Evolutionary conservation across 2,888 invertebrate species (phyloP).

Genomic region (Melieria picta): DNA sequence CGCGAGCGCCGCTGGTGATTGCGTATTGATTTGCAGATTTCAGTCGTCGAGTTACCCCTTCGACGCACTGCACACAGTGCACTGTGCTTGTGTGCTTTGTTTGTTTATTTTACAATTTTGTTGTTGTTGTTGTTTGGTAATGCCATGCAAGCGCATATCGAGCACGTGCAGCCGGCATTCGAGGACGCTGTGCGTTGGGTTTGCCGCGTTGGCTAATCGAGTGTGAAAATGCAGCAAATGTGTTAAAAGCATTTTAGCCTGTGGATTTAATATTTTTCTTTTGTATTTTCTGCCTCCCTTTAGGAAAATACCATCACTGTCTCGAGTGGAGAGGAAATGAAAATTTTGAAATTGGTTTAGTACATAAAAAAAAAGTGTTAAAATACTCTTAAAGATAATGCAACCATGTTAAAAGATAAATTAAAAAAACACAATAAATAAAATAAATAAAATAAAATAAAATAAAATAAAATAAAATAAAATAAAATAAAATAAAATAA

Average conservation of each 20-base stretch:
- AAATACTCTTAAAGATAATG: too few relatives aligned
- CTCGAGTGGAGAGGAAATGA: neutral
- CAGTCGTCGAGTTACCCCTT: neutral
- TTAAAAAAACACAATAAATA: too few relatives aligned
- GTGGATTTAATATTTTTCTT: conserved; percentile 15
- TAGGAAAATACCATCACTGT: too few relatives aligned
- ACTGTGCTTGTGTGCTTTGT: neutral
- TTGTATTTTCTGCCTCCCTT: neutral
- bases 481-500: too few relatives aligned
- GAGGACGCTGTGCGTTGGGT: neutral
- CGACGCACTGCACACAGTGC: neutral
- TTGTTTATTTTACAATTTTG: conserved; percentile 1
- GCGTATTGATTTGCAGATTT: conserved; percentile 24
- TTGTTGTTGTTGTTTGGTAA: conserved; percentile 22
- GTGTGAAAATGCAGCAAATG: conserved; percentile 27
- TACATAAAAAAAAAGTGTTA: too few relatives aligned
- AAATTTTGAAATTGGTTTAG: too few relatives aligned
- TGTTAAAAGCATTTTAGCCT: conserved; percentile 20
- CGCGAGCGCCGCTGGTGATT: neutral
- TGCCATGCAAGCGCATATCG: conserved; percentile 25
- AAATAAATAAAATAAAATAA: too few relatives aligned
- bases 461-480: too few relatives aligned
- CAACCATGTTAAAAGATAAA: too few relatives aligned
- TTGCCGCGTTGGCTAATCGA: conserved; percentile 17
- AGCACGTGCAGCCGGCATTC: conserved; percentile 27